Evolutionary conservation across 1,140 invertebrate species (phyloP).

Genomic region (Diachasmimorpha longicaudata): DNA sequence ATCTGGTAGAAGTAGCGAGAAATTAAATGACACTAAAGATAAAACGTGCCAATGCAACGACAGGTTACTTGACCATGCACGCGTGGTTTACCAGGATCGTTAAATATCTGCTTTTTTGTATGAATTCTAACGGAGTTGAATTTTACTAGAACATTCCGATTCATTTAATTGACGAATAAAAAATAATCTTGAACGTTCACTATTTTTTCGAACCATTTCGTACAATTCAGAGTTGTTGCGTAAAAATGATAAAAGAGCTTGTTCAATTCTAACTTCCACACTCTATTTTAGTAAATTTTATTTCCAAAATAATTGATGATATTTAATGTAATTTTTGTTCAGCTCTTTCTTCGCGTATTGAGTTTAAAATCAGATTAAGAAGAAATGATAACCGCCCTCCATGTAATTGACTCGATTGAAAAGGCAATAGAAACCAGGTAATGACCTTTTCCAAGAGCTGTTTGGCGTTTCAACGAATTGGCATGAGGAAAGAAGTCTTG

Average conservation of each 20-base stretch:
- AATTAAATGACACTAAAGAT: conserved; percentile 12
- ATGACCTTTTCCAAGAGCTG: neutral
- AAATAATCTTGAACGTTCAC: too few relatives aligned
- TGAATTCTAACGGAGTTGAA: neutral
- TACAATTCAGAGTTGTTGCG: too few relatives aligned
- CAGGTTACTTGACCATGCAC: neutral
- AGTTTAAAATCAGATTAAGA: too few relatives aligned
- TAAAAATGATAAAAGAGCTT: too few relatives aligned
- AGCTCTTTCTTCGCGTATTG: too few relatives aligned
- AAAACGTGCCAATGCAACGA: neutral
- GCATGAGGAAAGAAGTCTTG: neutral
- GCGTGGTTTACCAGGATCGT: neutral
- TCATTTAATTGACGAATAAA: too few relatives aligned
- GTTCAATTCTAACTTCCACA: too few relatives aligned
- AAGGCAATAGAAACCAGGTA: neutral
- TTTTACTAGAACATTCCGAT: too few relatives aligned
- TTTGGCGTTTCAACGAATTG: neutral
- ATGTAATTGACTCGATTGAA: neutral
- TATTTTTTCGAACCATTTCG: too few relatives aligned
- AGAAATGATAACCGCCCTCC: neutral
- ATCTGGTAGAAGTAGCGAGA: neutral
- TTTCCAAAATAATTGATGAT: too few relatives aligned
- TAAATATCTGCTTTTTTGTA: neutral
- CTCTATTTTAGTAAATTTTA: too few relatives aligned
- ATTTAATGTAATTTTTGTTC: too few relatives aligned